Evolutionary conservation across 2,797 vertebrate genomes (phyloP), one percentile per base, ranked within the genome.

Genomic region (Arnoldichthys spilopterus): DNA sequence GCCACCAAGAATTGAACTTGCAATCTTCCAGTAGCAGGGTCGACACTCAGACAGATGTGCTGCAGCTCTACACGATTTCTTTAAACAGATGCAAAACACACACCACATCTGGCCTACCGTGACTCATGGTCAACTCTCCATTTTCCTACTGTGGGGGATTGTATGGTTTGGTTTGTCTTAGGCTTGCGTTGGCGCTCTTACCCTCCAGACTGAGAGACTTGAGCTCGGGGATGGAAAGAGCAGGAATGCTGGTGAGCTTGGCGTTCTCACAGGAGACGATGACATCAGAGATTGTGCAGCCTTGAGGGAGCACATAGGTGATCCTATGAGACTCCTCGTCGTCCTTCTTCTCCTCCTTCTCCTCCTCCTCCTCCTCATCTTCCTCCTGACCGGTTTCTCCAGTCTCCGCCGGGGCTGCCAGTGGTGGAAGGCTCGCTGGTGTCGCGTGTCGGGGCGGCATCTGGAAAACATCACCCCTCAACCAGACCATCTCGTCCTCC

Each of bases 141-240:
- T 37, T 61, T 30, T 3, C 8, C 24, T 28, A 28, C 22, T 16
- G 6, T 40, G 3, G 1, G 24, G 13, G 2, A 47, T 68, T 47
- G 1, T 18, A 47, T 6, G 18, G 7, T 18, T 49, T 22, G 0
- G 16, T 68, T 68, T 18, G 40, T 67, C 5, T 12, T 13, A 34
- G 13, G 24, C 18, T 53, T 26, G 15, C 34, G 11, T 0, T 20
- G 12, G n/a, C 28, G 53, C 71, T 80, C 93, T 95, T 91, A 99
- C 98, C 97, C 84, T 93, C 86, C 68, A 99, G 93, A 84, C 95
- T 96, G 77, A 99, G 92, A 70, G 92, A 95, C 76, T 91, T 97
- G 75, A 99, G 92, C 47, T 96, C 91, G 20, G 92, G 93, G 62
- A 97, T 94, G 74, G 87, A 88, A 72, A 99, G 93, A 2, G 95